Conservation (phyloP, 2,113 vertebrate species). For the Oreochromis aureus region DNA sequence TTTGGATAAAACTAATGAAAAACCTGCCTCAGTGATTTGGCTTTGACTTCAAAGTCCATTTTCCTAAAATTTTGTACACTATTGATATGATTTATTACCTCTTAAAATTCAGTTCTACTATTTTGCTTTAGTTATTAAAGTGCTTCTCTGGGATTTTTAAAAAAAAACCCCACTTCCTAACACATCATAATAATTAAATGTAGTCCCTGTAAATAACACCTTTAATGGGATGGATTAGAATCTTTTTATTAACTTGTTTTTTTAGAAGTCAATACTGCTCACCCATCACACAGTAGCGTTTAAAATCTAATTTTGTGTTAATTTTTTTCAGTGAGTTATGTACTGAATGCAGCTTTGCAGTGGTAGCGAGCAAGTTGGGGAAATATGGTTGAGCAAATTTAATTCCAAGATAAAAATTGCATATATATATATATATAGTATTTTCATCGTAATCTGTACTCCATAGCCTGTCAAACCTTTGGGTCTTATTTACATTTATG, state of each 20-base stretch:
- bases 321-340: background rate
- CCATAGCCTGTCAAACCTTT: background rate
- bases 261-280: background rate
- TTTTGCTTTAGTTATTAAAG: background rate
- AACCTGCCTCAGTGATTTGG: background rate
- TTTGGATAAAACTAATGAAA: background rate
- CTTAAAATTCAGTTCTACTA: background rate
- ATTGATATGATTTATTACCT: background rate
- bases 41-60: background rate
- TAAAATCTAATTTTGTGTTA: background rate
- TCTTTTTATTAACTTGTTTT: background rate
- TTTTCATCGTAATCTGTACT: background rate
- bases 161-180: background rate
- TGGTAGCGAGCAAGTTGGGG: background rate
- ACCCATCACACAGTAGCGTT: background rate
- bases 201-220: background rate
- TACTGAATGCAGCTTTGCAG: background rate
- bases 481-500: constrained; percentile 1
- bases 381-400: background rate
- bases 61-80: background rate
- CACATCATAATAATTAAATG: background rate
- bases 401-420: background rate
- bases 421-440: fast-evolving
- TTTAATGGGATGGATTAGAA: background rate
- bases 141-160: background rate